Percentiles rank a stretch among this genome's conserved stretches.
phyloP scores from a whole-genome alignment of 2,888 invertebrate genomes.

The Ichneumoninae sp. region DNA sequence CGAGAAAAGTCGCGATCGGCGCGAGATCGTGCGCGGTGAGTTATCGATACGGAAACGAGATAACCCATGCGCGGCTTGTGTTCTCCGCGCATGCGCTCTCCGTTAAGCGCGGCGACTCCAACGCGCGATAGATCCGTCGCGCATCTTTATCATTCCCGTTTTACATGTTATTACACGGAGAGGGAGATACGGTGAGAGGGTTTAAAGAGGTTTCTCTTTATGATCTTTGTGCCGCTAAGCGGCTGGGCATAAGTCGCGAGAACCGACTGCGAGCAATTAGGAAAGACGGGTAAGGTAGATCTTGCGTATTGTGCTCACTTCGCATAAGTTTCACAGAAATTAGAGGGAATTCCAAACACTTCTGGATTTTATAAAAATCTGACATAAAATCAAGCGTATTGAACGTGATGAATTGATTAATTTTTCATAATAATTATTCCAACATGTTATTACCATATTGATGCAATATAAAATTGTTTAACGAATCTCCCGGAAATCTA shows the following conservation, averaged over 20 bases:
- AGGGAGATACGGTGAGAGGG: not conserved
- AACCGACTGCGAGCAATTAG: constrained; percentile 13
- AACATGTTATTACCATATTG: too few species aligned
- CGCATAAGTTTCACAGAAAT: too few species aligned
- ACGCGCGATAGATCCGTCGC: constrained; percentile 28
- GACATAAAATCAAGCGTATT: too few species aligned
- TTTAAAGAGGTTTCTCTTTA: constrained; percentile 25
- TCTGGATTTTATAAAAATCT: too few species aligned
- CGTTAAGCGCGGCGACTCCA: not conserved
- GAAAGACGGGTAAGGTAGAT: not conserved
- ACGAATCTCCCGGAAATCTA: too few species aligned
- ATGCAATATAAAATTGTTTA: too few species aligned
- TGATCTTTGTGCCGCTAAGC: not conserved
- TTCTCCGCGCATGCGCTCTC: not conserved
- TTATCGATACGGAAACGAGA: constrained; percentile 34
- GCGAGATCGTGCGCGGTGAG: constrained; percentile 26
- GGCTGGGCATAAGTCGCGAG: not conserved
- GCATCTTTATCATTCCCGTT: constrained; percentile 26
- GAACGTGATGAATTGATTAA: too few species aligned
- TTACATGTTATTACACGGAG: constrained; percentile 6
- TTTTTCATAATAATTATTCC: too few species aligned
- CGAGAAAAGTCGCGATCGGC: constrained; percentile 29
- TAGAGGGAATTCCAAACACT: too few species aligned
- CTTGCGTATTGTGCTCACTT: not conserved
- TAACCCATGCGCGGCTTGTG: constrained; percentile 14